Evolutionary conservation across 2,113 vertebrate species (phyloP), one percentile per base, ranked within the genome.

Genomic region (Gambusia affinis): DNA sequence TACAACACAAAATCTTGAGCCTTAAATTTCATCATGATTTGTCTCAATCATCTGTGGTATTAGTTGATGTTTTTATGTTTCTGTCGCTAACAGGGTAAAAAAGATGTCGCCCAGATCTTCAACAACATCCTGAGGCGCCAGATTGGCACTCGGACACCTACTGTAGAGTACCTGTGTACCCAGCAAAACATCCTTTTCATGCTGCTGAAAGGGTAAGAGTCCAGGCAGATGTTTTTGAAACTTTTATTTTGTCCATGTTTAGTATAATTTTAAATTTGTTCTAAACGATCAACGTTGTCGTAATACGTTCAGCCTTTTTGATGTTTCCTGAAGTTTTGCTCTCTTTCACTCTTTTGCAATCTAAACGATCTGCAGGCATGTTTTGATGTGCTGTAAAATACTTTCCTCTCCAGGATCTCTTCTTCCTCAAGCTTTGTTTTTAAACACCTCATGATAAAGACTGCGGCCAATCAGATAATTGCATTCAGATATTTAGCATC

Each of bases 141-240:
- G 85, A 98, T 98, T 88, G 97, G 97, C 86, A 98, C 97, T 79
- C 94, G 97, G 85, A 98, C 97, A 74, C 97, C 97, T 78, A 98
- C 97, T 51, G 97, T 98, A 85, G 97, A 98, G 92, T 98, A 98
- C 88, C 97, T 98, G 90, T 98, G 97, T 91, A 98, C 97, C 90
- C 97, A 99, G 91, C 97, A 98, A 94, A 98, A 97, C 91, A 98
- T 98, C 91, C 94, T 98, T 89, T 99, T 99, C 93, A 97, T 98
- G 97, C 90, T 99, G 85, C 95, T 99, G 81, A 99, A 97, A 95
- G 97, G 97, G 97, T 98, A 94, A 79, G 95, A 17, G 12, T 14
- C 51, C 27, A 51, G 39, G 37, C n/a, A 19, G 1, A 19, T 37
- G 35, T 37, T 37, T 37, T 5, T 29, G 12, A 30, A 30, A 15